Percentiles rank a stretch among this genome's conserved stretches.
Evolutionary conservation across 2,797 vertebrate species (phyloP).

Genomic region (Eremophila alpestris): DNA sequence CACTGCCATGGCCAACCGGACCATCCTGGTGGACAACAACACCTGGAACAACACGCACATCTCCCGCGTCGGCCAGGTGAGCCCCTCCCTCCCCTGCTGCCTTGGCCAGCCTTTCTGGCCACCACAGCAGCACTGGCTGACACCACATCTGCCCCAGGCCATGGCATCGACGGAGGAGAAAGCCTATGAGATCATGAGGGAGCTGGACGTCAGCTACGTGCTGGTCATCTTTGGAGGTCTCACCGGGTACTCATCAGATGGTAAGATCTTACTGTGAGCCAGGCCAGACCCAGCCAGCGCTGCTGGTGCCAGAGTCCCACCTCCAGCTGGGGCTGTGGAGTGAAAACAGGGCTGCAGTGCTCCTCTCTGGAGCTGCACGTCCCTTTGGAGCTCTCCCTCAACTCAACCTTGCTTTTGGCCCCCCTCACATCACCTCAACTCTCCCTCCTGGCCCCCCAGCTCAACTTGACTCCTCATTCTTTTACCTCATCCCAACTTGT

Average conservation of each 20-base stretch:
- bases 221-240: conserved; percentile 98
- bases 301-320: rapidly evolving
- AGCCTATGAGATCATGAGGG: conserved; percentile 98
- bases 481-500: neutral
- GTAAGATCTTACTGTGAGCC: neutral
- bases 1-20: conserved; percentile 98
- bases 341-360: rapidly evolving
- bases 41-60: conserved; percentile 99
- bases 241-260: conserved; percentile 82
- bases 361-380: rapidly evolving
- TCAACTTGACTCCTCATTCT: neutral
- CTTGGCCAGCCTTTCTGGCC: neutral
- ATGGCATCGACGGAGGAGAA: conserved; percentile 98
- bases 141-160: conserved; percentile 74
- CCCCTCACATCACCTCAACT: neutral
- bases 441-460: neutral
- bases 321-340: neutral
- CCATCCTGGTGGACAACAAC: conserved; percentile 98
- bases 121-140: rapidly evolving
- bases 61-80: conserved; percentile 96
- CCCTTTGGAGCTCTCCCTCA: neutral
- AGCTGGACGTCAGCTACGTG: conserved; percentile 97
- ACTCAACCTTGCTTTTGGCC: neutral
- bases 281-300: rapidly evolving
- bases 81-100: rapidly evolving